Percentiles rank a stretch among this genome's conserved stretches.
Evolutionary conservation across 2,888 invertebrate genomes (phyloP).

Genomic region (Zhengitettix transpicula): DNA sequence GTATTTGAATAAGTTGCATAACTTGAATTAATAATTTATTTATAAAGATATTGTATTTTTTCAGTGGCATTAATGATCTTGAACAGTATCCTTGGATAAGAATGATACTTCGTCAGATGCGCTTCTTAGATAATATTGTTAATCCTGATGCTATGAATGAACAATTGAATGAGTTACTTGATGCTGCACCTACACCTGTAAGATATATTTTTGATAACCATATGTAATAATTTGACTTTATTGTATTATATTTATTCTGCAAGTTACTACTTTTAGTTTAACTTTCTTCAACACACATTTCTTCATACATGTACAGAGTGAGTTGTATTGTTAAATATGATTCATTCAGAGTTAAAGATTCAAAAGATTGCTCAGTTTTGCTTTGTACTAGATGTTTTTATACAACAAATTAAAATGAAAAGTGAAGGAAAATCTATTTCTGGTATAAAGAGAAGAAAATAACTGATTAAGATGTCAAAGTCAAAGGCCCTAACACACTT

Average conservation of each 20-base stretch:
- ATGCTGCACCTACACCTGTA: background rate
- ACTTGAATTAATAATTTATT: too few species aligned
- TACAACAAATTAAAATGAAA: too few species aligned
- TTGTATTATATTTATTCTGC: background rate
- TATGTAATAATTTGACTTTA: background rate
- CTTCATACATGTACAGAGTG: too few species aligned
- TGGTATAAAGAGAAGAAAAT: too few species aligned
- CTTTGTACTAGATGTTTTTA: too few species aligned
- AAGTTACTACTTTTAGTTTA: background rate
- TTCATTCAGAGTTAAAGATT: too few species aligned
- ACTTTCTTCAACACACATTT: background rate
- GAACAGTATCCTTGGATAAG: background rate
- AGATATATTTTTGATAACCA: background rate
- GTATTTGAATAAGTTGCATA: too few species aligned
- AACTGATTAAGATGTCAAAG: too few species aligned
- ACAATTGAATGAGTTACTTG: background rate
- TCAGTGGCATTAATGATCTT: background rate
- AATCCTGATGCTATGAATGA: background rate
- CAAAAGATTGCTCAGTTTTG: too few species aligned
- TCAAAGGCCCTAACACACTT: too few species aligned
- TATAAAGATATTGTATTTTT: background rate
- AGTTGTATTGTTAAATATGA: too few species aligned
- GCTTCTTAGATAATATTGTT: background rate
- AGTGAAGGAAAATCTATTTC: too few species aligned
- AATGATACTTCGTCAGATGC: background rate